Evolutionary conservation across 2,113 vertebrate species (phyloP), one percentile per base, ranked within the genome.

Genomic region (Mola mola): DNA sequence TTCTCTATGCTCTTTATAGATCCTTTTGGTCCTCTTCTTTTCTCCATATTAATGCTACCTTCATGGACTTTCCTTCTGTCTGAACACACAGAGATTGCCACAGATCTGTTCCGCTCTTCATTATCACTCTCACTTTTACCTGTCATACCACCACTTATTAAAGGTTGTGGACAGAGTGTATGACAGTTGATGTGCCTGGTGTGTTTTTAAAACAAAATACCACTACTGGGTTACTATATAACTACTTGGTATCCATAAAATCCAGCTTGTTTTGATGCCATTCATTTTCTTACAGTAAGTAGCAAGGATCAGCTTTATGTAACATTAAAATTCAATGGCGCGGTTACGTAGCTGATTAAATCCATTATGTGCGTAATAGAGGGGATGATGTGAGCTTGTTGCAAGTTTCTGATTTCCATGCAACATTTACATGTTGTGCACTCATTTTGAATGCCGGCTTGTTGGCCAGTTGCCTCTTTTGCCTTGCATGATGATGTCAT

Each of bases 401-500:
- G 46, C 57, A 75, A 53, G 41, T 7, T 60, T 26, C 36, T 50
- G 13, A 37, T 42, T 11, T 40, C 36, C 20, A 31, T 47, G 44
- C 37, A 59, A 31, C 51, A 29, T 47, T 68, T 38, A 49, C 47
- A 40, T 26, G 36, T 66, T 66, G 69, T 56, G 49, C 20, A 4
- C 50, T 81, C 24, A 28, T 38, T 60, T 28, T 55, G 53, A 81
- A 72, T 71, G 55, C 7, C 28, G 28, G 19, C 51, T 38, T 53
- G 41, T 7, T 7, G 4, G 88, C 87, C 79, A 83, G 88, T 91
- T 93, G 89, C 89, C 92, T 92, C 90, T 17, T 26, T 65, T 57
- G 20, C 43, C 53, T 51, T 94, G 93, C 94, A 93, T 94, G 92
- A 89, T 59, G 48, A 75, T 19, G 2, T 48, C 83, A 84, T 90